A percentile compares a stretch with the other conserved stretches of the same genome.
Evolutionary conservation across 2,113 vertebrate species (phyloP).

Genomic region (Platycercus adscitus): DNA sequence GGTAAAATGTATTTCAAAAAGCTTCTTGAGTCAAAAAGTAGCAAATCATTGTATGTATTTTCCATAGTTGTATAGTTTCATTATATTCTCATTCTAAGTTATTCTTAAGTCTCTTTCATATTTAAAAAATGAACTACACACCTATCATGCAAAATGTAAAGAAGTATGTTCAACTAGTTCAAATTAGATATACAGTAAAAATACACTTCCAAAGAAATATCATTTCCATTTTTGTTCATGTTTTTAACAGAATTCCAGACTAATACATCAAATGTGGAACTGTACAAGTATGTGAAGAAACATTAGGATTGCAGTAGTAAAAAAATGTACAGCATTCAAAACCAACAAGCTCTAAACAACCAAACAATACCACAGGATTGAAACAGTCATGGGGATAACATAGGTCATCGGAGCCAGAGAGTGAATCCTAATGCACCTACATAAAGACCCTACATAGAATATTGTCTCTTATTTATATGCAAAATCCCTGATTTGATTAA

Average conservation of each 20-base stretch:
- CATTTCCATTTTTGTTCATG: slow-evolving; percentile 77
- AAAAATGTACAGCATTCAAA: slow-evolving; percentile 79
- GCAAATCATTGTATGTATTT: slow-evolving; percentile 72
- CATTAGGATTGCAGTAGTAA: slow-evolving; percentile 73
- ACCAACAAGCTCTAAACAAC: slow-evolving; percentile 72
- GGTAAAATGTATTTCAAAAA: slow-evolving; percentile 65
- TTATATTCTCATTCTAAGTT: slow-evolving; percentile 68
- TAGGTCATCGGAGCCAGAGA: slow-evolving; percentile 59
- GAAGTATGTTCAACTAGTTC: slow-evolving; percentile 68
- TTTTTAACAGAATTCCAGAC: slow-evolving; percentile 79
- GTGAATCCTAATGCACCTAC: slow-evolving; percentile 67
- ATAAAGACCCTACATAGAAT: slow-evolving; percentile 68
- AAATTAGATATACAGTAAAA: slow-evolving; percentile 71
- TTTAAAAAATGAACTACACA: slow-evolving; percentile 71
- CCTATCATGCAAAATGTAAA: slow-evolving; percentile 72
- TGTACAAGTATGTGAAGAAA: slow-evolving; percentile 77
- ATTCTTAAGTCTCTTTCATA: slow-evolving; percentile 61
- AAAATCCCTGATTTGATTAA: slow-evolving; percentile 72
- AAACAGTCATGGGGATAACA: slow-evolving; percentile 70
- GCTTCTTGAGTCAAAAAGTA: slow-evolving; percentile 69
- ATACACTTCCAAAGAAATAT: slow-evolving; percentile 73
- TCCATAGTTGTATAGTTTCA: slow-evolving; percentile 68
- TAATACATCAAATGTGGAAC: slow-evolving; percentile 78
- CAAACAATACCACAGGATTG: slow-evolving; percentile 72
- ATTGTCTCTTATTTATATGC: slow-evolving; percentile 68